Percentiles rank a stretch among this genome's conserved stretches.
phyloP scores from a whole-genome alignment of 2,888 invertebrate genomes.

The Nymphalis c-album region DNA sequence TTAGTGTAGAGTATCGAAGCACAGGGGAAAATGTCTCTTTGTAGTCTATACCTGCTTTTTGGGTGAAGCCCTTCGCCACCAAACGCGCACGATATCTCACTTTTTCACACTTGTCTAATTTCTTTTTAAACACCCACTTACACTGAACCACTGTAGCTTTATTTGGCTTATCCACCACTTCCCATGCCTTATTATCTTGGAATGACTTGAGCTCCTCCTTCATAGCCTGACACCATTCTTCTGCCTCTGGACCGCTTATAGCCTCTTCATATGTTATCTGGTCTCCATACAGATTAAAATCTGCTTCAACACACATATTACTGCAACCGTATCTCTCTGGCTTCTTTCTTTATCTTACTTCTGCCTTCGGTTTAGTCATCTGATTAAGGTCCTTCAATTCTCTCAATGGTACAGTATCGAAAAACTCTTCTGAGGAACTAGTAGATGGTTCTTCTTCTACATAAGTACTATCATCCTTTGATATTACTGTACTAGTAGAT shows the following conservation, averaged over 20 bases:
- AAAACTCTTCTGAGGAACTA: neutral
- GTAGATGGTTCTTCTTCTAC: too few relatives aligned
- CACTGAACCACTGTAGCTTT: conserved; percentile 17
- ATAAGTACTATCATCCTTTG: too few relatives aligned
- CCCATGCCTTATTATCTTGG: conserved; percentile 26
- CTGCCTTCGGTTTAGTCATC: neutral
- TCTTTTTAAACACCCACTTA: conserved; percentile 12
- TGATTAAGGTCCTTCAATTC: neutral
- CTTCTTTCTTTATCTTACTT: neutral
- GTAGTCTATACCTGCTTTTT: conserved; percentile 10
- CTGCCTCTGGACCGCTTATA: neutral
- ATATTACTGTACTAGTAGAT: too few relatives aligned
- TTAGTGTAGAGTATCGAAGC: conserved; percentile 8
- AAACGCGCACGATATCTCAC: conserved; percentile 9
- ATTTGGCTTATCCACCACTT: conserved; percentile 14
- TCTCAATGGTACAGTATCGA: neutral
- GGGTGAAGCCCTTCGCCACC: conserved; percentile 9
- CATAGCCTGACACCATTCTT: conserved; percentile 15
- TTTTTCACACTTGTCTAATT: conserved; percentile 1
- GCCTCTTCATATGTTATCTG: neutral
- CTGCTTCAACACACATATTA: neutral
- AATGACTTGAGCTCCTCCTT: conserved; percentile 18
- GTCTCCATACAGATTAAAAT: too few relatives aligned
- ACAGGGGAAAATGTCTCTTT: conserved; percentile 13
- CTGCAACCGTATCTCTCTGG: neutral